Base-by-base conservation (phyloP, 2,113 vertebrate genomes). In the Mixornis gularis region DNA sequence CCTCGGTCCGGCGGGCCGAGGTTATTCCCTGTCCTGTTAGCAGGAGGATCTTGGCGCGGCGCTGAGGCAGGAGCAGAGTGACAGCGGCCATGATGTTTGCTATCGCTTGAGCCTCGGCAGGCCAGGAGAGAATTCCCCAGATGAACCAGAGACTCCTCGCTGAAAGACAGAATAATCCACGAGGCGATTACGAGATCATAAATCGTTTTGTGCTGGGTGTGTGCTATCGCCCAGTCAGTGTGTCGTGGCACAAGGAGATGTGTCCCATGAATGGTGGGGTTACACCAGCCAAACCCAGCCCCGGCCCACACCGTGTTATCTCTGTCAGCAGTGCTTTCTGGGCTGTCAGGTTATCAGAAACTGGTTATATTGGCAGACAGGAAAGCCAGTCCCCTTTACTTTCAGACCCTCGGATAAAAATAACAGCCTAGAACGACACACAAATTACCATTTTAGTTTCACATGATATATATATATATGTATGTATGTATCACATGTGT, bases 231-330 rank as follows among this genome's bases (percentile, higher is more conserved):
- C 17, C 8, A 25, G 15, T 24, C 2, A 2, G 4, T 25, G 38
- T 0, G 6, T 14, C 24, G 32, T 1, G 8, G 44, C 55, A 34
- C 10, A 4, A 19, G 51, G n/a, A 43, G 77, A 58, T 5, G 0
- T 5, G 44, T 13, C 13, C 26, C 17, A 6, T 14, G 30, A 17
- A 12, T 5, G 34, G 3, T 9, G 16, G 7, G 10, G 2, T 17
- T 10, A 7, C 22, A 4, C 1, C 41, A 17, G 55, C 36, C 55
- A 38, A 22, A 36, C 9, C 2, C 11, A 40, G 44, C 21, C 41
- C 10, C 3, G 17, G 21, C 27, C 26, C n/a, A 24, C 12, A 14
- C 18, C 2, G 1, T 19, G 6, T 38, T 13, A 2, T 0, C 0
- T 1, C 25, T 4, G 4, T 24, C 25, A 0, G 63, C 55, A 21